These are phyloP conservation scores for Myoxocephalus aenaeus DNA, from an alignment of 2,797 vertebrate species.

Conservation along the genomic window DNA sequence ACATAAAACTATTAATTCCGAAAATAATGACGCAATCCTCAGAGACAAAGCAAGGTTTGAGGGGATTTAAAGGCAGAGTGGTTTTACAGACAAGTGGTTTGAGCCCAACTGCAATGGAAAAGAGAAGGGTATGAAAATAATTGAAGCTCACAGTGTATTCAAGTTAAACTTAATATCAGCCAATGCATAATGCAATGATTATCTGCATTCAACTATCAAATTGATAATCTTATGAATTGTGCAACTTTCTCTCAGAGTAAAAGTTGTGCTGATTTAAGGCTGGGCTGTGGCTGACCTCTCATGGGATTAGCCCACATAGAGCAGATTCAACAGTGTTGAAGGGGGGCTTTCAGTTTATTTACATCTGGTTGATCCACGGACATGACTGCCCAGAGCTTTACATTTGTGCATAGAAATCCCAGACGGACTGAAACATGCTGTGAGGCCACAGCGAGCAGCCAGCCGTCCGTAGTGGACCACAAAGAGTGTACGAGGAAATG, in stretches of 20 bases:
- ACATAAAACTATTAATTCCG: background rate
- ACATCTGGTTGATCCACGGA: conserved; percentile 35
- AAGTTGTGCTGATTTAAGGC: conserved; percentile 24
- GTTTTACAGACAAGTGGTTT: background rate
- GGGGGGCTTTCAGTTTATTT: conserved; percentile 28
- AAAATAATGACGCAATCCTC: background rate
- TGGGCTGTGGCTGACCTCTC: conserved; percentile 2
- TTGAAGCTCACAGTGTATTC: background rate
- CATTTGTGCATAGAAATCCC: background rate
- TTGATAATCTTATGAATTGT: background rate
- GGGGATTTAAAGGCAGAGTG: background rate
- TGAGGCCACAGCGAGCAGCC: background rate
- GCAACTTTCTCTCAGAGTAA: conserved; percentile 1
- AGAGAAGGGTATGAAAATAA: background rate
- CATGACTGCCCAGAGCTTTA: conserved; percentile 7
- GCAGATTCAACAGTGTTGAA: conserved; percentile 1
- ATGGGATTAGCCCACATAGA: conserved; percentile 29
- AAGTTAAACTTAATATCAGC: background rate
- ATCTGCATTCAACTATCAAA: background rate
- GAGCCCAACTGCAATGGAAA: background rate
- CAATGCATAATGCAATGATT: background rate
- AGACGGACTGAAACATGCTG: background rate
- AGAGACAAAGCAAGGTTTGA: background rate
- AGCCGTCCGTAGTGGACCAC: background rate
- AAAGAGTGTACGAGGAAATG: conserved; percentile 24